Evolutionary conservation across 1,140 invertebrate genomes (phyloP).

Genomic region (Drosophila pseudoobscura): DNA sequence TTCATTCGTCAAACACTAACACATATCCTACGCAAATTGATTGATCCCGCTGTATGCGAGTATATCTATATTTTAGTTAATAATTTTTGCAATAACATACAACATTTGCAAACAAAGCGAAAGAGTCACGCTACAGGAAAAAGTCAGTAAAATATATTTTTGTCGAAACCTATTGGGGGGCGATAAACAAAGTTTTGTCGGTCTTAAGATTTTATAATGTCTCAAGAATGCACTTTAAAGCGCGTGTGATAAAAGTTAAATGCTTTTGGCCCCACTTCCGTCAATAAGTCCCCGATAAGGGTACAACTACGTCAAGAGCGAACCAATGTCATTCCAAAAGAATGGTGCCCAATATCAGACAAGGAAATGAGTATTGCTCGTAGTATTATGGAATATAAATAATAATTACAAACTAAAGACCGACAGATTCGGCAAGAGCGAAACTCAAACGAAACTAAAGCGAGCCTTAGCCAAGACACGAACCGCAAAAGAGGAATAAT

Average conservation of each 20-base stretch:
- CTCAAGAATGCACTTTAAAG: conserved; percentile 11
- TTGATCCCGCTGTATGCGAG: conserved; percentile 13
- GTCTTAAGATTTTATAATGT: conserved; percentile 4
- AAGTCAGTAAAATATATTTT: not conserved
- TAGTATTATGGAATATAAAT: conserved; percentile 23
- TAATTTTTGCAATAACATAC: conserved; percentile 61
- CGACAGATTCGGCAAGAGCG: not conserved
- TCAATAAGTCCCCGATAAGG: conserved; percentile 38
- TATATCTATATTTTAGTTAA: conserved; percentile 42
- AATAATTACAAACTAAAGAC: not conserved
- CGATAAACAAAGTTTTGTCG: conserved; percentile 14
- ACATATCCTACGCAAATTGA: conserved; percentile 24
- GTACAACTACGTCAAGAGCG: conserved; percentile 14
- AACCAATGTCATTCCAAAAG: conserved; percentile 5
- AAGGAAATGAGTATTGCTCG: conserved; percentile 2
- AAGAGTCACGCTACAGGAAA: conserved; percentile 15
- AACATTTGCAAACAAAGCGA: conserved; percentile 49
- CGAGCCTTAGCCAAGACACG: conserved; percentile 19
- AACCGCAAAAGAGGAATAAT: conserved; percentile 33
- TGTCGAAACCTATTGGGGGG: not conserved
- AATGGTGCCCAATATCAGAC: conserved; percentile 15
- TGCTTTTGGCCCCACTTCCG: conserved; percentile 27
- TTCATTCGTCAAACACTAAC: conserved; percentile 18
- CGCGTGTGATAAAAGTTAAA: conserved; percentile 27
- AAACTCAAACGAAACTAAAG: conserved; percentile 5